Evolutionary conservation across 2,797 vertebrate genomes (phyloP).

Genomic region (Coluber constrictor): DNA sequence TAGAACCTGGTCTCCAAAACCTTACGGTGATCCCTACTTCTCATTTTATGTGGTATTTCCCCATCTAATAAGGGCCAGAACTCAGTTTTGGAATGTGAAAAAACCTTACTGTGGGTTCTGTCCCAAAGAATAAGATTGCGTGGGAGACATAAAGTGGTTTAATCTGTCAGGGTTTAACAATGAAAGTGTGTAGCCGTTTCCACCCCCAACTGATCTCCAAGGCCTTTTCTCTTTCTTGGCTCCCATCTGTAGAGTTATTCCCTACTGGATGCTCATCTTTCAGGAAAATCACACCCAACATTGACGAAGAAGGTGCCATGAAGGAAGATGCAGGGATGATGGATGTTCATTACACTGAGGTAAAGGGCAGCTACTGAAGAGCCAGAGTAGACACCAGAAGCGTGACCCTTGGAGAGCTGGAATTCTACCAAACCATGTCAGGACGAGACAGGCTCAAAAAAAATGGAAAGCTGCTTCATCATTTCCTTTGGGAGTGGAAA

Average conservation of each 20-base stretch:
- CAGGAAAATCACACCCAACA: constrained; percentile 90
- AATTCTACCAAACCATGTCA: too few species aligned
- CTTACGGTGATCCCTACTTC: too few species aligned
- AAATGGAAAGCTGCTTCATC: background rate
- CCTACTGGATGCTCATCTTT: constrained; percentile 87
- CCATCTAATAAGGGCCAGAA: background rate
- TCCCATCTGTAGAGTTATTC: constrained; percentile 80
- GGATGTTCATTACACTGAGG: constrained; percentile 97
- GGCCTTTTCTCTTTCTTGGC: background rate
- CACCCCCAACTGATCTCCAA: background rate
- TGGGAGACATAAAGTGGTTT: background rate
- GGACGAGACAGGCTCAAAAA: background rate
- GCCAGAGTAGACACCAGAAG: background rate
- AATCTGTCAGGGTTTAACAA: background rate
- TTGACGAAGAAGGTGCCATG: constrained; percentile 96
- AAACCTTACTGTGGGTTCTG: too few species aligned
- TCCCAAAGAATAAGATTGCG: background rate
- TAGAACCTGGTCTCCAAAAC: background rate
- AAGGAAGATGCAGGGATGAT: constrained; percentile 95
- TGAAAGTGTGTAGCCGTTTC: background rate
- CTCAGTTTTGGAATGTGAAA: background rate
- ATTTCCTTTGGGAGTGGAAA: background rate
- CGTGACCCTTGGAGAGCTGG: background rate
- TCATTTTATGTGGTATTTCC: background rate
- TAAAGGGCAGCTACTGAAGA: constrained; percentile 50